Evolutionary conservation across 2,113 vertebrate genomes (phyloP), one percentile per base, ranked within the genome.

Genomic region (Antennarius striatus): DNA sequence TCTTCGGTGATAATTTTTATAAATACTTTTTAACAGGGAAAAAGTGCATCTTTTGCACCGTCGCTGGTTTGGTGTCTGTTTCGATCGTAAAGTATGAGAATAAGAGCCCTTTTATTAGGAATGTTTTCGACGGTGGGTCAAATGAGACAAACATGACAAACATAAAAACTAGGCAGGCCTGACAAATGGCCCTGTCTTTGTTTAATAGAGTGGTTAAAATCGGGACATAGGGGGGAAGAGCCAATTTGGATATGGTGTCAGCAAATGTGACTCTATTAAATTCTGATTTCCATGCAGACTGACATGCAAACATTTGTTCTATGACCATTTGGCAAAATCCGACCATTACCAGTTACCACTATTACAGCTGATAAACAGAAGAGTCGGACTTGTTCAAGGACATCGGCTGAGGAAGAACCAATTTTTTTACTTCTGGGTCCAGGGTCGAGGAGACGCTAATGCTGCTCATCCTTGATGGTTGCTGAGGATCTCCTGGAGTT

Each of bases 131-230:
- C 63, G 75, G 5, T 49, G 17, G 56, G 39, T 61, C 43, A 76
- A 75, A 81, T 70, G 59, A 81, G 63, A 67, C 63, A 59, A 83
- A 79, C 56, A 57, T 66, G 58, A 62, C 43, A 57, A 72, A 72
- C 69, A 63, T 76, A 77, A 78, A 78, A 84, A 57, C 64, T 68
- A 71, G 62, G 49, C 66, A 66, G 71, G 29, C 65, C 47, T 86
- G 68, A 84, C 77, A 76, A 84, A 78, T 56, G 40, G 71, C 40
- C 57, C 56, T 15, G 61, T 64, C 64, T 79, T 83, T 76, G 63
- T 73, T 89, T 82, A 77, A 85, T 76, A 54, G 51, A 32, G 11
- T 59, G 50, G 56, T 82, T 71, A 80, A 73, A 43, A 73, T 54
- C 40, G 14, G 62, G 73, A 68, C 30, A 45, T 47, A 48, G 68